These are phyloP conservation scores for Trissoscelio sp. DNA, from an alignment of 2,888 invertebrate species.

Conservation along the genomic window DNA sequence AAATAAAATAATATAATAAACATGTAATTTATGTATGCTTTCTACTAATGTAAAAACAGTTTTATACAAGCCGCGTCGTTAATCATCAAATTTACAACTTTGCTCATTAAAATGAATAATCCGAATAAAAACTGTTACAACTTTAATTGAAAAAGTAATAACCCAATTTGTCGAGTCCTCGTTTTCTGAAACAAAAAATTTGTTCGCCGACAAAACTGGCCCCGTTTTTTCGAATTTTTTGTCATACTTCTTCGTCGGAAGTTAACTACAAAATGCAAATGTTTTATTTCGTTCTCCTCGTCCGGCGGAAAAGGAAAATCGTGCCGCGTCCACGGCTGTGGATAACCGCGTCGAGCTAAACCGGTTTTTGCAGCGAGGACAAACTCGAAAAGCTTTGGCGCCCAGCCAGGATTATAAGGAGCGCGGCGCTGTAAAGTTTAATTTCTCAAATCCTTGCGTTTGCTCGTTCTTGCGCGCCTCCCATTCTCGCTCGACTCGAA, in stretches of 20 bases:
- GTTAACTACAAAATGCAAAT: constrained; percentile 59
- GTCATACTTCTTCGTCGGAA: not conserved
- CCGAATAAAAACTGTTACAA: too few relatives aligned
- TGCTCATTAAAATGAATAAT: too few relatives aligned
- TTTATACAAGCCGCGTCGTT: too few relatives aligned
- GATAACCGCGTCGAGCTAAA: constrained; percentile 66
- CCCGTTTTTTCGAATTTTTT: constrained; percentile 10
- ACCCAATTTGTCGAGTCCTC: not conserved
- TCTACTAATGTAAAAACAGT: too few relatives aligned
- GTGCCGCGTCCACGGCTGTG: constrained; percentile 51
- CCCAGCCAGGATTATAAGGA: constrained; percentile 79
- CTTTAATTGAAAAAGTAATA: not conserved
- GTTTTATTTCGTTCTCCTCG: constrained; percentile 39
- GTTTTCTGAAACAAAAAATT: not conserved
- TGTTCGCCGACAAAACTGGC: not conserved
- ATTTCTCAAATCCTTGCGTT: constrained; percentile 76
- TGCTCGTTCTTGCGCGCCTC: constrained; percentile 51
- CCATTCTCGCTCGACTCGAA: constrained; percentile 9
- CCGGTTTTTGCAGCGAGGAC: constrained; percentile 66
- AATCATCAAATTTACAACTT: too few relatives aligned
- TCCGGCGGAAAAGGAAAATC: constrained; percentile 53
- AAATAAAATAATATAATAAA: too few relatives aligned
- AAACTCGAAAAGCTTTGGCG: constrained; percentile 76
- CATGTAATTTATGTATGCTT: too few relatives aligned
- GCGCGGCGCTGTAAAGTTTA: constrained; percentile 76